phyloP scores from a whole-genome alignment of 2,888 invertebrate genomes.

The Andrena hattorfiana region DNA sequence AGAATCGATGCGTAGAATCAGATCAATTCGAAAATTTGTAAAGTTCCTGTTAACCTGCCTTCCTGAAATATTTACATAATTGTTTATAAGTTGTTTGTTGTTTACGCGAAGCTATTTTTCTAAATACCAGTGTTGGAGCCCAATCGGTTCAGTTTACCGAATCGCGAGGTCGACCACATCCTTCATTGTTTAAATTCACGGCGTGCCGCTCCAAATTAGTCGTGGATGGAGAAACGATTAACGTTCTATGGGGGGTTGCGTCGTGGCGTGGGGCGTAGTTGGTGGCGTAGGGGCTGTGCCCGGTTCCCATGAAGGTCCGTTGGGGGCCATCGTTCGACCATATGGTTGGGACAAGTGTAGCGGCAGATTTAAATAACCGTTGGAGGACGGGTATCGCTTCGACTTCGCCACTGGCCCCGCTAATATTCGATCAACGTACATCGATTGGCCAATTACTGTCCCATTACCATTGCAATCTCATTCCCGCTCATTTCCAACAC shows the following conservation, averaged over 20 bases:
- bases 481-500: background rate
- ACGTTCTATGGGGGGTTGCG: constrained; percentile 73
- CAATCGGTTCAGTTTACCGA: constrained; percentile 15
- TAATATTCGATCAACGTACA: constrained; percentile 46
- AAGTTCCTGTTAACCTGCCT: too few species aligned
- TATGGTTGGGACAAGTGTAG: constrained; percentile 83
- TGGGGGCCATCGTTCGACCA: constrained; percentile 82
- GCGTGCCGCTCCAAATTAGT: constrained; percentile 78
- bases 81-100: background rate
- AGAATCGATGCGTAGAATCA: too few species aligned
- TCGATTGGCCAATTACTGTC: constrained; percentile 28
- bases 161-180: constrained; percentile 70
- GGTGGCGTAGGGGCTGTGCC: constrained; percentile 76
- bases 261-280: constrained; percentile 67
- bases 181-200: constrained; percentile 78
- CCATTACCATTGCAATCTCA: background rate
- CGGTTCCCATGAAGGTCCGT: constrained; percentile 85
- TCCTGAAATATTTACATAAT: background rate
- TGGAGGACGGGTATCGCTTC: constrained; percentile 70
- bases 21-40: too few species aligned
- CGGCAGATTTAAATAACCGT: constrained; percentile 85
- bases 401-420: constrained; percentile 23
- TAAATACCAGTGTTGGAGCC: constrained; percentile 1
- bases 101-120: background rate
- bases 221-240: constrained; percentile 78